A percentile compares a stretch with the other conserved stretches of the same genome.
These are phyloP conservation scores for Chalcis sispes DNA, from an alignment of 2,888 invertebrate species.

Conservation along the genomic window DNA sequence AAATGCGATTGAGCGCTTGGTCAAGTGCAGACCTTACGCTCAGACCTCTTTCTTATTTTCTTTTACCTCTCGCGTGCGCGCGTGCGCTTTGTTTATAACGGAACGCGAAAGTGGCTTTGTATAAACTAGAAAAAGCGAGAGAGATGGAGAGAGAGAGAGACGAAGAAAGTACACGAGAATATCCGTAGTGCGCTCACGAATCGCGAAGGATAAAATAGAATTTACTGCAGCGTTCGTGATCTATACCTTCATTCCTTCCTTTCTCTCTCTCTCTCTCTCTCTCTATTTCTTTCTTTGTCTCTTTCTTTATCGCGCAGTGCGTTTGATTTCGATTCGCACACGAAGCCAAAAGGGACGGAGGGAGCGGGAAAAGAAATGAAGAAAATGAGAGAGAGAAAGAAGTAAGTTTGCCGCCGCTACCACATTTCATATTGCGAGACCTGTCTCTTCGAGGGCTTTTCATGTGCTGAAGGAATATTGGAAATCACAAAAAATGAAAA, in stretches of 20 bases:
- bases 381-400: constrained; percentile 20
- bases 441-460: constrained; percentile 51
- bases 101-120: constrained; percentile 51
- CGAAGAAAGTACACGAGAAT: too few relatives aligned
- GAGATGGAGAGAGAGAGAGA: too few relatives aligned
- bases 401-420: constrained; percentile 39
- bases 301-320: not conserved
- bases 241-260: constrained; percentile 10
- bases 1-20: constrained; percentile 39
- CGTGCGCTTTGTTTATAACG: constrained; percentile 49
- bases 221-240: constrained; percentile 27
- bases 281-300: too few relatives aligned
- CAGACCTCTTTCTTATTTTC: too few relatives aligned
- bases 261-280: constrained; percentile 15
- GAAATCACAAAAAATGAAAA: constrained; percentile 59
- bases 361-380: constrained; percentile 21
- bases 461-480: constrained; percentile 57
- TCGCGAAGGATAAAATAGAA: constrained; percentile 39
- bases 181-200: constrained; percentile 46
- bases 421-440: constrained; percentile 57
- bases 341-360: too few relatives aligned
- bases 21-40: constrained; percentile 50
- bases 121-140: constrained; percentile 34
- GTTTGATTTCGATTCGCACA: constrained; percentile 22
- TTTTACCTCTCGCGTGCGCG: too few relatives aligned